Evolutionary conservation across 2,797 vertebrate species (phyloP).

Genomic region (Channallabes apus): DNA sequence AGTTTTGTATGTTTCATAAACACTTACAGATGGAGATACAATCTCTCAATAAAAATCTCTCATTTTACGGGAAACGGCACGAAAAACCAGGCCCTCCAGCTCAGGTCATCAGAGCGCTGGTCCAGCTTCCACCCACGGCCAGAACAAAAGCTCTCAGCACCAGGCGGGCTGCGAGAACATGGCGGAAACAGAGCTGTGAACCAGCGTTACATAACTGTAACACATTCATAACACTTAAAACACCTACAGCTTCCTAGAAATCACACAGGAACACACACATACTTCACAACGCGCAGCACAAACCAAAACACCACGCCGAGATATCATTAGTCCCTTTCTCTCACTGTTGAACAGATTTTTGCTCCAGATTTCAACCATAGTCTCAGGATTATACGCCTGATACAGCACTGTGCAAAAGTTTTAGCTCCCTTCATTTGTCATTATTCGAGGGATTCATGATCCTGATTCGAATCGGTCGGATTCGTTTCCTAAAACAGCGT

Average conservation of each 20-base stretch:
- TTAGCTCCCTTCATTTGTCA: neutral
- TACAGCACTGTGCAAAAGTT: neutral
- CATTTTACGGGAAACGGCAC: slow-evolving; percentile 17
- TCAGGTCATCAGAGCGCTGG: slow-evolving; percentile 36
- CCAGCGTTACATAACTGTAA: slow-evolving; percentile 40
- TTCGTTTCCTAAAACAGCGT: neutral
- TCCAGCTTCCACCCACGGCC: slow-evolving; percentile 45
- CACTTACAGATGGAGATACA: neutral
- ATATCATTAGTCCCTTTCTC: neutral
- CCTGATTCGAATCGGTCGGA: neutral
- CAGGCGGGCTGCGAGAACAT: slow-evolving; percentile 39
- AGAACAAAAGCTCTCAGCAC: slow-evolving; percentile 46
- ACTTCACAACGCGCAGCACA: slow-evolving; percentile 11
- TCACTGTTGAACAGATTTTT: neutral
- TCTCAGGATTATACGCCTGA: neutral
- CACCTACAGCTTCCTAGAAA: slow-evolving; percentile 43
- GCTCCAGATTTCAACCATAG: too few species aligned
- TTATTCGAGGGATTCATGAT: neutral
- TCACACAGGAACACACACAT: slow-evolving; percentile 29
- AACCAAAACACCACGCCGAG: slow-evolving; percentile 23
- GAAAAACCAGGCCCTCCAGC: neutral
- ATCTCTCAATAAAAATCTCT: too few species aligned
- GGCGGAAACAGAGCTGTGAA: slow-evolving; percentile 27
- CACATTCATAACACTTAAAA: slow-evolving; percentile 47
- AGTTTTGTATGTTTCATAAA: neutral